Percentiles rank a stretch among this genome's conserved stretches.
These are phyloP conservation scores for Notospermus geniculatus DNA, from an alignment of 1,140 invertebrate genomes.

Conservation along the genomic window DNA sequence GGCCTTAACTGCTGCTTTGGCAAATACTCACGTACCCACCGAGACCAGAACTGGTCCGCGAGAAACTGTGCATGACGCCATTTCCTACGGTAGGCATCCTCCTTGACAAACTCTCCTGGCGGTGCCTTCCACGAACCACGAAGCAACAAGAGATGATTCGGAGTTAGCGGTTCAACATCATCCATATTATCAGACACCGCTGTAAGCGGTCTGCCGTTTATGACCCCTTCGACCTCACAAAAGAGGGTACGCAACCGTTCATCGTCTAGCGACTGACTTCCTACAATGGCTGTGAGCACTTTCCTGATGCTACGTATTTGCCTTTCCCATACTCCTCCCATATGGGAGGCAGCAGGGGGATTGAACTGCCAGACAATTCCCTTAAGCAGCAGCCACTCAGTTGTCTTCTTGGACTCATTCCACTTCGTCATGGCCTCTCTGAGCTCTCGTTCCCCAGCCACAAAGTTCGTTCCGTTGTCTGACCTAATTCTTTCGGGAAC, in stretches of 20 bases:
- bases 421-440: constrained; percentile 12
- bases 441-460: constrained; percentile 33
- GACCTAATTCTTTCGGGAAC: constrained; percentile 15
- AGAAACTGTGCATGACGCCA: too few species aligned
- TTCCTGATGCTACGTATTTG: constrained; percentile 16
- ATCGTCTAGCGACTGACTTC: constrained; percentile 12
- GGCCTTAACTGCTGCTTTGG: too few species aligned
- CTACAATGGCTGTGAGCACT: constrained; percentile 18
- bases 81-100: too few species aligned
- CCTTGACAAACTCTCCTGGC: too few species aligned
- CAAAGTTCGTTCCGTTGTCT: constrained; percentile 39
- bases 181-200: too few species aligned
- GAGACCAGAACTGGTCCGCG: too few species aligned
- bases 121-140: too few species aligned
- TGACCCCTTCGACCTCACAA: constrained; percentile 14
- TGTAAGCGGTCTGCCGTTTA: too few species aligned
- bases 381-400: constrained; percentile 10
- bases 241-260: constrained; percentile 14
- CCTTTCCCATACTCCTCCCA: constrained; percentile 26
- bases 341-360: constrained; percentile 22
- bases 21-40: too few species aligned
- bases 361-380: constrained; percentile 22
- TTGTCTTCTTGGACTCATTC: constrained; percentile 11
- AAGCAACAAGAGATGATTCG: too few species aligned
- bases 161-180: too few species aligned